Conservation (phyloP, 2,888 invertebrate genomes). For the Reticulitermes lucifugus region DNA sequence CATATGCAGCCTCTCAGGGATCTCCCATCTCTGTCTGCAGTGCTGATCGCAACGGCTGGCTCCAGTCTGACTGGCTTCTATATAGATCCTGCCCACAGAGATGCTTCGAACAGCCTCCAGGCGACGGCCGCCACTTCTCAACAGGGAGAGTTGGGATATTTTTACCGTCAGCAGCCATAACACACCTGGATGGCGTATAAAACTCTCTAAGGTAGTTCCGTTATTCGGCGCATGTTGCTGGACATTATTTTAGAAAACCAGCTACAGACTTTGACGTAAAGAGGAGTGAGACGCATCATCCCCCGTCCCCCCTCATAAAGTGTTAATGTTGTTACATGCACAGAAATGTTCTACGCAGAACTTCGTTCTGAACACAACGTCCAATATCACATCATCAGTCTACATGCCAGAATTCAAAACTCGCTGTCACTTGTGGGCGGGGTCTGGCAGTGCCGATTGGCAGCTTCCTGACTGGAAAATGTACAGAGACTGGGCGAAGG, state of each 20-base stretch:
- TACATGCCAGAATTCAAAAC: too few species aligned
- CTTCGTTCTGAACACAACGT: too few species aligned
- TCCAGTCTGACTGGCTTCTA: conserved; percentile 37
- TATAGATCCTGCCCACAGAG: background rate
- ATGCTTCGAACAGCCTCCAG: conserved; percentile 5
- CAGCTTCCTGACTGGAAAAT: too few species aligned
- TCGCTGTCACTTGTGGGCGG: too few species aligned
- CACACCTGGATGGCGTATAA: conserved; percentile 33
- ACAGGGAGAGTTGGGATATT: background rate
- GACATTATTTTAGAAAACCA: background rate
- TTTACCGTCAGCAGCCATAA: background rate
- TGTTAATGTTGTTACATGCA: too few species aligned
- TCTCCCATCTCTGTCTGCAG: conserved; percentile 11
- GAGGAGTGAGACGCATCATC: too few species aligned
- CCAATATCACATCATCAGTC: too few species aligned
- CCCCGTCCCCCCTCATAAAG: too few species aligned
- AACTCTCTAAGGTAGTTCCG: conserved; percentile 2
- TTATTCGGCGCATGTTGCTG: background rate
- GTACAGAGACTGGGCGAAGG: too few species aligned
- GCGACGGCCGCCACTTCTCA: background rate
- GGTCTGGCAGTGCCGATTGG: too few species aligned
- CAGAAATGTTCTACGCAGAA: too few species aligned
- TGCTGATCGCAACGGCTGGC: background rate
- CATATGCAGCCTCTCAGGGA: conserved; percentile 36
- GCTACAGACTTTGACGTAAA: too few species aligned